Base-by-base conservation (phyloP, 2,888 invertebrate genomes). In the Torymus tubicola region DNA sequence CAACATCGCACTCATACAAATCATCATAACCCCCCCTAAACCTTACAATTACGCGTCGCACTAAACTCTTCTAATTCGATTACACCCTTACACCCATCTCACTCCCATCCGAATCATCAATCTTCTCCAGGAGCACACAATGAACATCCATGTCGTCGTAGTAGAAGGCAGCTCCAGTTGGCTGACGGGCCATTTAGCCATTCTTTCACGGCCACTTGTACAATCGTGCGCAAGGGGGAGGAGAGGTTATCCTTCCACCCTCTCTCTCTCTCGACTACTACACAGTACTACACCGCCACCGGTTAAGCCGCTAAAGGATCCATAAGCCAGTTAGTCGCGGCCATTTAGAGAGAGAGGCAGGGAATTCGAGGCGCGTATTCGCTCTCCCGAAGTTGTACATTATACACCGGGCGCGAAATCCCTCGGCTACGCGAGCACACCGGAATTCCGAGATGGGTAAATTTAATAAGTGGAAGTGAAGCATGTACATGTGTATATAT, bases 261-360 rank as follows among this genome's bases (percentile, higher is more conserved):
- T 16, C 11, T 12, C 58, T 16, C 10, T 18, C 16, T 58, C 18
- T 18, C 58, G 11, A 12, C 58, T 18, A 18, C 58, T 58, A 58
- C 58, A 58, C 10, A 14, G 31, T 14, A 24, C 31, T 24, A 21
- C 5, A 24, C 14, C 24, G 8, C 14, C 63, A 11, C 63, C 57
- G 11, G 69, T 58, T 57, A 24, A 50, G 72, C 16, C 52, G 16
- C 10, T n/a, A 11, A 53, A 78, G 72, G 14, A 82, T 83, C 79
- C 84, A 77, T 88, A 88, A 89, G 89, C 89, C 89, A 89, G 89
- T 90, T 89, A 89, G 88, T 86, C 86, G 69, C 84, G 88, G 87
- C 87, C 89, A 89, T 89, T 90, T 89, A 89, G 88, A 86, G 42
- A 42, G 42, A 42, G 42, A 42, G 42, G 42, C 1, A 87, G 88